Evolutionary conservation across 2,113 vertebrate genomes (phyloP).

Genomic region (Phalacrocorax carbo): DNA sequence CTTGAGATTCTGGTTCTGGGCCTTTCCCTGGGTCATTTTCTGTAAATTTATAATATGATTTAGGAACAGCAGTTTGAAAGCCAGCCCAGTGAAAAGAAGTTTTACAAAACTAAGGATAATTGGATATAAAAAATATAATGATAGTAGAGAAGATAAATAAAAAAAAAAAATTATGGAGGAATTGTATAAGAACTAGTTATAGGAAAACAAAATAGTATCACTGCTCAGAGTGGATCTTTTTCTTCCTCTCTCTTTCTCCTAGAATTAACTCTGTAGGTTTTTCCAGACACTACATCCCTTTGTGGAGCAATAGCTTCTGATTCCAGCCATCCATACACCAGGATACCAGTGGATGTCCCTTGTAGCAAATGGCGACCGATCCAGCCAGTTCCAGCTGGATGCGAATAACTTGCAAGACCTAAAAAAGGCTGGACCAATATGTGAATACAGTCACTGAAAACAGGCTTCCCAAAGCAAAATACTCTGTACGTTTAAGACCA

Average conservation of each 20-base stretch:
- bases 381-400: background rate
- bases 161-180: background rate
- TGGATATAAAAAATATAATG: background rate
- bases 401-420: background rate
- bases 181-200: background rate
- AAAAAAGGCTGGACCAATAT: fast-evolving
- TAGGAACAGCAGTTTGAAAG: background rate
- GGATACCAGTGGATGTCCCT: too few relatives aligned
- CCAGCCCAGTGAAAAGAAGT: background rate
- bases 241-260: background rate
- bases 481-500: background rate
- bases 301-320: background rate
- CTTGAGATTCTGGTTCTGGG: background rate
- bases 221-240: background rate
- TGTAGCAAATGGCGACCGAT: background rate
- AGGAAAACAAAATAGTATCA: background rate
- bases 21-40: background rate
- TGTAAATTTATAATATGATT: background rate
- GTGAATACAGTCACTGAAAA: background rate
- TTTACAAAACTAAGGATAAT: background rate
- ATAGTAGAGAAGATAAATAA: background rate
- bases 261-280: background rate
- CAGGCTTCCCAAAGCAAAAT: background rate
- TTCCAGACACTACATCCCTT: background rate
- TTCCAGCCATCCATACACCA: background rate